These are phyloP conservation scores for Aspidapion aeneum DNA, from an alignment of 2,888 invertebrate genomes.

Conservation along the genomic window DNA sequence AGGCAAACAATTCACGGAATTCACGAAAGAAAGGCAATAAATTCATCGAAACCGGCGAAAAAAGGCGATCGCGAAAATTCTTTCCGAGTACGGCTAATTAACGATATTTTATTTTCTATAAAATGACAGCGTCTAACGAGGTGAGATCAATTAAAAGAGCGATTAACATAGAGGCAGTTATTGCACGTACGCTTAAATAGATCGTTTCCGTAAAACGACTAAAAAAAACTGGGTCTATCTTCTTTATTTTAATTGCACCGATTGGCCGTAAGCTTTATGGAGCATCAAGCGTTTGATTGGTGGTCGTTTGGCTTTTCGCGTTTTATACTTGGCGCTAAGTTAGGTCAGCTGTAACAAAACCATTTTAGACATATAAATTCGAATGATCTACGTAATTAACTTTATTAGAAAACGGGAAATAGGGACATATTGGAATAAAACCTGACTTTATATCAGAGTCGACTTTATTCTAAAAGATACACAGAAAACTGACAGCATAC, in stretches of 20 bases:
- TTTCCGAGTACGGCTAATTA: slow-evolving; percentile 1
- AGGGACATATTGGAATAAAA: too few relatives aligned
- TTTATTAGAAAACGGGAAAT: too few relatives aligned
- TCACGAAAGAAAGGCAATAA: not conserved
- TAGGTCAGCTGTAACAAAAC: too few relatives aligned
- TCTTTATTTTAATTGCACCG: not conserved
- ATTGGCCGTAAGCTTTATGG: not conserved
- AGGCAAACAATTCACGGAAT: not conserved
- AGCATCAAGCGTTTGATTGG: not conserved
- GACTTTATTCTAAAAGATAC: too few relatives aligned
- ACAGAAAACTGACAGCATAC: too few relatives aligned
- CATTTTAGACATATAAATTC: too few relatives aligned
- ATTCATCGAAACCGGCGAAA: not conserved
- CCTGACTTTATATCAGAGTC: too few relatives aligned
- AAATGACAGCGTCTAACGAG: slow-evolving; percentile 18
- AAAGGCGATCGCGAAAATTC: slow-evolving; percentile 1
- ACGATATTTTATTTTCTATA: slow-evolving; percentile 1
- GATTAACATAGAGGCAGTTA: slow-evolving; percentile 23
- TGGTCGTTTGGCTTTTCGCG: too few relatives aligned
- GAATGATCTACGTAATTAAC: too few relatives aligned
- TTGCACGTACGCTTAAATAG: slow-evolving; percentile 20
- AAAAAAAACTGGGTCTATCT: not conserved
- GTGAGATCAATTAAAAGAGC: slow-evolving; percentile 23
- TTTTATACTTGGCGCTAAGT: too few relatives aligned
- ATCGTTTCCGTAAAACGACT: slow-evolving; percentile 19